phyloP scores from a whole-genome alignment of 2,797 vertebrate genomes.

The Pithecia hirsuta region DNA sequence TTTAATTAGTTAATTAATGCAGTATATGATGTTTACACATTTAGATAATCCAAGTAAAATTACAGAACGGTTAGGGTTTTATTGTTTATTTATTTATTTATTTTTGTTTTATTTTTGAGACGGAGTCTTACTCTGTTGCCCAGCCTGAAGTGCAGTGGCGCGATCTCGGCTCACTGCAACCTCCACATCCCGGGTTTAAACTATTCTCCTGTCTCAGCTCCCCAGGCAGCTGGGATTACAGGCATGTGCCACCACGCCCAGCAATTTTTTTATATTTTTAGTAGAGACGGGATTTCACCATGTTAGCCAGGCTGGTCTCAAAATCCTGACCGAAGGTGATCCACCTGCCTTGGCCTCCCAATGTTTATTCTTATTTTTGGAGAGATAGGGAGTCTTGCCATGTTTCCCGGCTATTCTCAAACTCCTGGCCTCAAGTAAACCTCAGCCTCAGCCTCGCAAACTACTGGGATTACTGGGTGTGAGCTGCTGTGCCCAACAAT shows the following conservation, averaged over 20 bases:
- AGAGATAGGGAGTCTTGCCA: background rate
- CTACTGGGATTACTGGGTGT: background rate
- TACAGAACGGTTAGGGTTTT: background rate
- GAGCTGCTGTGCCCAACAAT: background rate
- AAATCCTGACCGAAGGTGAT: background rate
- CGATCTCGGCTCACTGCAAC: background rate
- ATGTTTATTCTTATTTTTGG: background rate
- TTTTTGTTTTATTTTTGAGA: background rate
- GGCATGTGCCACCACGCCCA: rapidly evolving
- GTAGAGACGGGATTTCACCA: background rate
- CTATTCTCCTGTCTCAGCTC: background rate
- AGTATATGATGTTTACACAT: background rate
- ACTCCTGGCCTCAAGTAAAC: background rate
- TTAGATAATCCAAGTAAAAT: background rate
- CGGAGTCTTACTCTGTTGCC: background rate
- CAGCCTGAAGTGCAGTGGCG: background rate
- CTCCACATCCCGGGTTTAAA: background rate
- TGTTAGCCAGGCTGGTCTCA: background rate
- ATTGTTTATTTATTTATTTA: no score
- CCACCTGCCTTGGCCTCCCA: background rate
- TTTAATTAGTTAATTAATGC: background rate
- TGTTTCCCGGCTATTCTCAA: background rate
- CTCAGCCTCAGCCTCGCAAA: background rate
- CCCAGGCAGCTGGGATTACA: background rate
- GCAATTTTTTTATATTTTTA: background rate